Evolutionary conservation across 2,113 vertebrate species (phyloP).

Genomic region (Cichladusa arquata): DNA sequence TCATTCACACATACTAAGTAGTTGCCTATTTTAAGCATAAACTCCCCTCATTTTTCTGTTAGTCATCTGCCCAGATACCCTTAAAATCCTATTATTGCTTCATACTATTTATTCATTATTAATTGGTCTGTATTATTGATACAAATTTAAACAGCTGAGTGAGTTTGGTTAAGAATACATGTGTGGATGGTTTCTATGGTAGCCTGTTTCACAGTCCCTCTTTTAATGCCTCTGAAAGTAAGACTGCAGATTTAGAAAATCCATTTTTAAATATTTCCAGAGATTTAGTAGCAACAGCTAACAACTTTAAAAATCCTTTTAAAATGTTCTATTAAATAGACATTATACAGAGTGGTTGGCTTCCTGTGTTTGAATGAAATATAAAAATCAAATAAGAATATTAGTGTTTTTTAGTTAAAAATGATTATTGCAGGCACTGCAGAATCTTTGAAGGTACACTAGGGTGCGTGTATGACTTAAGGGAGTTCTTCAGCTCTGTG

Average conservation of each 20-base stretch:
- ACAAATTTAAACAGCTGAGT: background rate
- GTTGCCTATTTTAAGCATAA: background rate
- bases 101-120: background rate
- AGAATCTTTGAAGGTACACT: background rate
- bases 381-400: background rate
- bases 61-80: background rate
- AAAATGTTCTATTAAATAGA: background rate
- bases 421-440: background rate
- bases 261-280: constrained; percentile 5
- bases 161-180: background rate
- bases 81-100: background rate
- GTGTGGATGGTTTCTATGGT: background rate
- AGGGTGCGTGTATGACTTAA: background rate
- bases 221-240: background rate
- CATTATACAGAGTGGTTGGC: background rate
- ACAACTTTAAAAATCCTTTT: background rate
- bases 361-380: background rate
- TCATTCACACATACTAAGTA: background rate
- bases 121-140: background rate
- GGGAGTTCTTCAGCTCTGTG: background rate
- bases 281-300: background rate
- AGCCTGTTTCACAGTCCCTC: background rate
- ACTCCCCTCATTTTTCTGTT: background rate
- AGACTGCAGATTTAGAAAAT: constrained; percentile 2
- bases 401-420: background rate